phyloP scores from a whole-genome alignment of 2,113 vertebrate genomes.

The Xiphophorus couchianus region DNA sequence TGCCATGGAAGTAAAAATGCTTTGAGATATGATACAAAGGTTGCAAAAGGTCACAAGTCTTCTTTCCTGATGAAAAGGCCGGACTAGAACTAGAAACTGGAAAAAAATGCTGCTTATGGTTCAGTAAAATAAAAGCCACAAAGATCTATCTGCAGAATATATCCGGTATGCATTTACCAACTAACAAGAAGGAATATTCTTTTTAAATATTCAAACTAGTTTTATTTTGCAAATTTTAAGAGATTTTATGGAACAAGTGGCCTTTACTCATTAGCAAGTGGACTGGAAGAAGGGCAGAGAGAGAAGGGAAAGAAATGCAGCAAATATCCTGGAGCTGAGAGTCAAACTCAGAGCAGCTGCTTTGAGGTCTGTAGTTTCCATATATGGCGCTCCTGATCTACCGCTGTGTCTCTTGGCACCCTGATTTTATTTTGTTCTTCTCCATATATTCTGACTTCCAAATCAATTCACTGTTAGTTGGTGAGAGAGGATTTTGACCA shows the following conservation, averaged over 20 bases:
- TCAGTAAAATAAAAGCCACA: not conserved
- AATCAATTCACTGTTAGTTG: conserved; percentile 20
- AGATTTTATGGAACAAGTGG: not conserved
- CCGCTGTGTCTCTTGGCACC: not conserved
- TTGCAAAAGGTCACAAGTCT: not conserved
- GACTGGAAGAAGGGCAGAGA: no score
- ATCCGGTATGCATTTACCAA: not conserved
- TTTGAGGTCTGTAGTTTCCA: not conserved
- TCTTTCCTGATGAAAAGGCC: not conserved
- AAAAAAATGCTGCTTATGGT: not conserved
- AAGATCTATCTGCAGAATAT: not conserved
- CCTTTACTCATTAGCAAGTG: not conserved
- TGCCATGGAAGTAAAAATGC: not conserved
- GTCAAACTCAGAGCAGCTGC: not conserved
- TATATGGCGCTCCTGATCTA: not conserved
- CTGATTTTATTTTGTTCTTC: no score
- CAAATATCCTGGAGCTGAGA: no score
- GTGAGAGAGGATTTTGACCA: conserved; percentile 23
- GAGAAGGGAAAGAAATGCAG: no score
- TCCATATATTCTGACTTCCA: no score
- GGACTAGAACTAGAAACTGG: not conserved
- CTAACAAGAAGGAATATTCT: not conserved
- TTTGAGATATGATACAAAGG: no score
- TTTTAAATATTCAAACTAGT: not conserved
- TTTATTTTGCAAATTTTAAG: not conserved